phyloP scores from a whole-genome alignment of 1,140 invertebrate species.

The Pristionchus pacificus region DNA sequence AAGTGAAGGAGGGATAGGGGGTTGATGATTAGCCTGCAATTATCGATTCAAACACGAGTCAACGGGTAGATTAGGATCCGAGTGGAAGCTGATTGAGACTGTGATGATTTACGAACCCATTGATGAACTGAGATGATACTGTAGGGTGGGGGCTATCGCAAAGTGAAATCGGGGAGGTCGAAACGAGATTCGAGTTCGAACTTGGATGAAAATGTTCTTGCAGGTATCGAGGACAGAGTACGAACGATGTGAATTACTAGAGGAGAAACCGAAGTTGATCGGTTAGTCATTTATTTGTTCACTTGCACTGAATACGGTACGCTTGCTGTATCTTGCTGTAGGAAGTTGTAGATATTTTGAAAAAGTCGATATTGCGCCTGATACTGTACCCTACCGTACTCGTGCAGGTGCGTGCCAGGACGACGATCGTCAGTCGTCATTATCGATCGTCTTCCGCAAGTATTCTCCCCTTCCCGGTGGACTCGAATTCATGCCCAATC shows the following conservation, averaged over 20 bases:
- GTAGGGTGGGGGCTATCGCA: no score
- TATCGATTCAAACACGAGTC: not conserved
- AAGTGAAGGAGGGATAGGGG: not conserved
- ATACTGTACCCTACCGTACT: not conserved
- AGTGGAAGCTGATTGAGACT: no score
- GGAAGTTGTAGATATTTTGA: not conserved
- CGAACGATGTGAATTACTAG: not conserved
- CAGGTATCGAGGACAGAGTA: no score
- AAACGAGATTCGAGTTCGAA: not conserved
- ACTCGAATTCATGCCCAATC: conserved; percentile 25
- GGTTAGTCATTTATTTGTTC: conserved; percentile 6
- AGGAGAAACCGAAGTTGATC: not conserved
- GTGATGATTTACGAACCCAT: no score
- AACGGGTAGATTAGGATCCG: not conserved
- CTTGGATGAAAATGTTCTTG: no score
- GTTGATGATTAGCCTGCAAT: not conserved
- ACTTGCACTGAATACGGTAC: not conserved
- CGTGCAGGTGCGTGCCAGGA: not conserved
- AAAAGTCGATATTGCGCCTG: not conserved
- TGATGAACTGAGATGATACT: no score
- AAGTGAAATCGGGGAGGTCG: not conserved
- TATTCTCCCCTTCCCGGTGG: conserved; percentile 29
- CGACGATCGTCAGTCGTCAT: conserved; percentile 15
- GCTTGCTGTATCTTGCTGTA: not conserved
- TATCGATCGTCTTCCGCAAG: conserved; percentile 24